A percentile compares a stretch with the other conserved stretches of the same genome.
phyloP scores from a whole-genome alignment of 1,140 invertebrate species.

The Lepidotrigona ventralis region DNA sequence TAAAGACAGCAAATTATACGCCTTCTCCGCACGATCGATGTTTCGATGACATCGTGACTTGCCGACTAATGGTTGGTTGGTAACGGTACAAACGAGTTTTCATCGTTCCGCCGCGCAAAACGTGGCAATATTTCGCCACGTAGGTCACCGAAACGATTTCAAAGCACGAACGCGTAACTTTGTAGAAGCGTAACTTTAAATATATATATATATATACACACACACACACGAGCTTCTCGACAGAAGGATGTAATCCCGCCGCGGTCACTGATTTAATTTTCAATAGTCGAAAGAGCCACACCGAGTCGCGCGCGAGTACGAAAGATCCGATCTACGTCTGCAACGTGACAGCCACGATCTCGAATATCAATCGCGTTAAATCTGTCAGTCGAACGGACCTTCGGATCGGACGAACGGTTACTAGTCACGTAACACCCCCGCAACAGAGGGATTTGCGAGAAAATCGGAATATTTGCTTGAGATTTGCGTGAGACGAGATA shows the following conservation, averaged over 20 bases:
- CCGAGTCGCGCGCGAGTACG: no score
- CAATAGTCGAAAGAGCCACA: not conserved
- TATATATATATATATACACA: not conserved
- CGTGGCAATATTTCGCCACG: not conserved
- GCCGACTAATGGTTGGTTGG: not conserved
- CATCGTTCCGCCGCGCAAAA: slow-evolving; percentile 2
- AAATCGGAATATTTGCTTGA: slow-evolving; percentile 18
- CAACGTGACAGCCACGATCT: not conserved
- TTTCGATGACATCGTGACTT: slow-evolving; percentile 8
- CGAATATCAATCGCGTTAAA: not conserved
- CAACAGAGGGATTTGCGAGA: not conserved
- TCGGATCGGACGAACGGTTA: not conserved
- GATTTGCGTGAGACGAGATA: not conserved
- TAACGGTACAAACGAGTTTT: slow-evolving; percentile 34
- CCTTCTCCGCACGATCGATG: not conserved
- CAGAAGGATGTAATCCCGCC: not conserved
- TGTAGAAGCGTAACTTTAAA: not conserved
- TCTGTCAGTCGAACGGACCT: no score
- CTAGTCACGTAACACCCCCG: not conserved
- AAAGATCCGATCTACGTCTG: not conserved
- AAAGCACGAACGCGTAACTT: not conserved
- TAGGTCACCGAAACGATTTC: not conserved
- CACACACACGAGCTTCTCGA: no score
- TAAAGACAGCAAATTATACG: not conserved
- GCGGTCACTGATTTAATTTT: slow-evolving; percentile 5